Percentiles rank a stretch among this genome's conserved stretches.
Evolutionary conservation across 2,888 invertebrate genomes (phyloP).

Genomic region (Gymnosoma rotundatum): DNA sequence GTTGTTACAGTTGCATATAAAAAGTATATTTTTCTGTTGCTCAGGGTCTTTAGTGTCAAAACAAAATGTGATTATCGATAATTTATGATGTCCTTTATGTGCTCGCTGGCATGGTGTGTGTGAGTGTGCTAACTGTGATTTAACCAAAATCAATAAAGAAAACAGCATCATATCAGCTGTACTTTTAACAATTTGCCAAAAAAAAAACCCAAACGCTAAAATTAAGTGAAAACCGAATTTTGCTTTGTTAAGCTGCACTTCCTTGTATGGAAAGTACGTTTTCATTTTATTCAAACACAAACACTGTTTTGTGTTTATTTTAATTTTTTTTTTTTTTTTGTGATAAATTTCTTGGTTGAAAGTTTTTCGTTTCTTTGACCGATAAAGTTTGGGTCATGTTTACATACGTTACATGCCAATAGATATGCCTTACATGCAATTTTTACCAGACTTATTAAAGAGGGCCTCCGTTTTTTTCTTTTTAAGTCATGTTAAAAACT

Average conservation of each 20-base stretch:
- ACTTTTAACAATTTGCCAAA: constrained; percentile 18
- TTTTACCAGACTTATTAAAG: constrained; percentile 61
- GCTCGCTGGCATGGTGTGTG: constrained; percentile 19
- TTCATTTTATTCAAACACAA: not conserved
- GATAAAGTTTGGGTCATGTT: constrained; percentile 69
- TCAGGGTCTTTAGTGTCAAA: constrained; percentile 78
- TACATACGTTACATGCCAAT: constrained; percentile 65
- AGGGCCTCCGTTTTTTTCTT: constrained; percentile 33
- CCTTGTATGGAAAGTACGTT: not conserved
- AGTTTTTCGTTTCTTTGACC: constrained; percentile 51
- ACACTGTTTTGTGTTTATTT: not conserved
- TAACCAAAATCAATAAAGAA: constrained; percentile 17
- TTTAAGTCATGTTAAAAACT: constrained; percentile 44
- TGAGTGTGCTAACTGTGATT: constrained; percentile 16
- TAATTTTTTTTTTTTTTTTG: constrained; percentile 8
- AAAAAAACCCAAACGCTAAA: constrained; percentile 27
- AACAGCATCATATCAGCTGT: constrained; percentile 35
- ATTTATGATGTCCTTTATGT: constrained; percentile 80
- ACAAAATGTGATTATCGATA: constrained; percentile 82
- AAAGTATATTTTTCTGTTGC: constrained; percentile 13
- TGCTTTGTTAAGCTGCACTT: not conserved
- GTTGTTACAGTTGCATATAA: constrained; percentile 23
- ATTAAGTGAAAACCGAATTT: not conserved
- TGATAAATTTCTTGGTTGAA: constrained; percentile 6
- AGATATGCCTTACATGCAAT: constrained; percentile 69